phyloP scores from a whole-genome alignment of 2,888 invertebrate genomes.

The Pseudoips prasinana region DNA sequence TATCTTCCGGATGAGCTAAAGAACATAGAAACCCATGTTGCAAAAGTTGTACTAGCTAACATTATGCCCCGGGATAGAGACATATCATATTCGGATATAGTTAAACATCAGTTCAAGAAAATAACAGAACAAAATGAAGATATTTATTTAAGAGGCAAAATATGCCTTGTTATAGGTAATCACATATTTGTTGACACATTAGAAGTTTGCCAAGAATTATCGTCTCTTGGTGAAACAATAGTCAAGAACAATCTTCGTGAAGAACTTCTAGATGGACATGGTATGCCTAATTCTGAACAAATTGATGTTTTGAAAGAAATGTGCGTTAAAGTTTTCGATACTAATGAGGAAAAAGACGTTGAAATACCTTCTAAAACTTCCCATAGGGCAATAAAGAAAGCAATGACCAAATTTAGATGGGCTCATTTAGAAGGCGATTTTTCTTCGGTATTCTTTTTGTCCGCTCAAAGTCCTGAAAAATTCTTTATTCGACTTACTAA shows the following conservation, averaged over 20 bases:
- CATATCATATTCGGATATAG: slow-evolving; percentile 59
- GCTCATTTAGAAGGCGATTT: slow-evolving; percentile 71
- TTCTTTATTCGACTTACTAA: slow-evolving; percentile 76
- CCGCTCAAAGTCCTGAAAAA: slow-evolving; percentile 64
- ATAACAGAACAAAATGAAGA: slow-evolving; percentile 54
- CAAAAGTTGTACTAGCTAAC: slow-evolving; percentile 57
- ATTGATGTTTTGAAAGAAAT: slow-evolving; percentile 69
- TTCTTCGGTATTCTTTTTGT: slow-evolving; percentile 65
- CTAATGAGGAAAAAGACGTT: slow-evolving; percentile 17
- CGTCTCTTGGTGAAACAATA: slow-evolving; percentile 69
- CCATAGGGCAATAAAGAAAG: slow-evolving; percentile 18
- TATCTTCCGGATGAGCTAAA: slow-evolving; percentile 77
- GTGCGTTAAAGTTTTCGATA: slow-evolving; percentile 55
- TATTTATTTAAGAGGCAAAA: slow-evolving; percentile 66
- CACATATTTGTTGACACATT: slow-evolving; percentile 85
- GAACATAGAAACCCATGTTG: slow-evolving; percentile 65
- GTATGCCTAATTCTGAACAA: slow-evolving; percentile 68
- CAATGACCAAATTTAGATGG: slow-evolving; percentile 53
- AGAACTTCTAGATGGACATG: slow-evolving; percentile 69
- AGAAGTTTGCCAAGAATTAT: slow-evolving; percentile 79
- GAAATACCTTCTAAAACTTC: slow-evolving; percentile 18
- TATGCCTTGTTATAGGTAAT: slow-evolving; percentile 81
- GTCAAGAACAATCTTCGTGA: slow-evolving; percentile 78
- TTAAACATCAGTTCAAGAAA: slow-evolving; percentile 46
- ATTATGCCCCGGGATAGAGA: slow-evolving; percentile 66